Conservation (phyloP, 1,140 invertebrate genomes). For the Achatina immaculata region DNA sequence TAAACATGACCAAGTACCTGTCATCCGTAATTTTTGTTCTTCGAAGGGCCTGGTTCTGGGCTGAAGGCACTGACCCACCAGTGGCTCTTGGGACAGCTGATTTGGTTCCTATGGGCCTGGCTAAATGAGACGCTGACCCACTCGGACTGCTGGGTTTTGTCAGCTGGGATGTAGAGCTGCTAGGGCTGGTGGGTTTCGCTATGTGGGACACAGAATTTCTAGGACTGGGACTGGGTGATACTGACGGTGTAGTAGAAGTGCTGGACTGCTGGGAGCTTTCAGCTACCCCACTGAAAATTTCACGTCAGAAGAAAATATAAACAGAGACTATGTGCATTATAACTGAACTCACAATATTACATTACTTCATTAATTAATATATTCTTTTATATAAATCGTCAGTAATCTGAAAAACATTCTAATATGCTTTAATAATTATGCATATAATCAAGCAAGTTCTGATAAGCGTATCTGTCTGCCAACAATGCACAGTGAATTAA, state of each 20-base stretch:
- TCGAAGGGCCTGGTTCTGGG: slow-evolving; percentile 23
- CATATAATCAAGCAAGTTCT: too few species aligned
- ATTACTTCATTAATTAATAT: too few species aligned
- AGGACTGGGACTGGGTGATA: slow-evolving; percentile 30
- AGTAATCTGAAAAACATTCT: too few species aligned
- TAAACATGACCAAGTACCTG: slow-evolving; percentile 16
- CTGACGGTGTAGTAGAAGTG: slow-evolving; percentile 33
- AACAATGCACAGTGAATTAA: too few species aligned
- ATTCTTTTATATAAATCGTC: too few species aligned
- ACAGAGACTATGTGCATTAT: too few species aligned
- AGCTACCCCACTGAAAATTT: slow-evolving; percentile 20
- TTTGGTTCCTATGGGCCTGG: slow-evolving; percentile 10
- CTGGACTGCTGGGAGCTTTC: slow-evolving; percentile 24
- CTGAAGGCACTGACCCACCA: not conserved
- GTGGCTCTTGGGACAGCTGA: slow-evolving; percentile 26
- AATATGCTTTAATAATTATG: too few species aligned
- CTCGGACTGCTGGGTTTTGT: slow-evolving; percentile 13
- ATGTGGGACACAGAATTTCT: slow-evolving; percentile 30
- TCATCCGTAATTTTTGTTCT: slow-evolving; percentile 28
- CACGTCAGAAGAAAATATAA: too few species aligned
- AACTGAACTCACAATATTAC: too few species aligned
- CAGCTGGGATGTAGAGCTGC: slow-evolving; percentile 10
- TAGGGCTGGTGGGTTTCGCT: slow-evolving; percentile 18
- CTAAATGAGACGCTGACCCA: slow-evolving; percentile 25
- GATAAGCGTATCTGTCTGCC: too few species aligned